phyloP scores from a whole-genome alignment of 2,888 invertebrate species.

The Philereme vetulata region DNA sequence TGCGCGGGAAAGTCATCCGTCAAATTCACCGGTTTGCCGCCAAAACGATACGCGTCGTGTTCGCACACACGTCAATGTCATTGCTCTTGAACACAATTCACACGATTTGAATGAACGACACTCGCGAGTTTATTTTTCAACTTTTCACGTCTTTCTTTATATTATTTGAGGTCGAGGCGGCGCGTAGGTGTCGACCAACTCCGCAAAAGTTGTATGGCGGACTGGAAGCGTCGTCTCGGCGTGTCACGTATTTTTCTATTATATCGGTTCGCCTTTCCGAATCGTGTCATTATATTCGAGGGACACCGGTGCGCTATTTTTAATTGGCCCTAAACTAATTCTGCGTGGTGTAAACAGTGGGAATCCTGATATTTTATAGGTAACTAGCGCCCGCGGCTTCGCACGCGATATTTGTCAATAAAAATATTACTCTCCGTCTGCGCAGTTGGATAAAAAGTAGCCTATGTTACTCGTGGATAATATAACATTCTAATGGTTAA shows the following conservation, averaged over 20 bases:
- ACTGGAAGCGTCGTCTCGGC: slow-evolving; percentile 62
- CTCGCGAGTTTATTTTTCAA: slow-evolving; percentile 15
- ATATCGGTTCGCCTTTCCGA: slow-evolving; percentile 64
- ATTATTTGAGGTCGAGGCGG: slow-evolving; percentile 42
- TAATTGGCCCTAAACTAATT: slow-evolving; percentile 58
- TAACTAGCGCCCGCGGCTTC: no score
- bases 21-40: slow-evolving; percentile 68
- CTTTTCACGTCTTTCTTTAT: slow-evolving; percentile 35
- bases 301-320: slow-evolving; percentile 70
- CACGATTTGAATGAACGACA: slow-evolving; percentile 22
- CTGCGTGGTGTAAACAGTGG: slow-evolving; percentile 31
- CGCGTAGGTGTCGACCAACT: slow-evolving; percentile 71
- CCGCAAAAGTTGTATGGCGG: slow-evolving; percentile 72
- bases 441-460: no score
- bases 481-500: no score
- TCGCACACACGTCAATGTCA: slow-evolving; percentile 68
- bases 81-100: slow-evolving; percentile 39
- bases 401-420: no score
- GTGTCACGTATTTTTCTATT: slow-evolving; percentile 72
- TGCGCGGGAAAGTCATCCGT: slow-evolving; percentile 77
- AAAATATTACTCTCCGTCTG: no score
- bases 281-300: slow-evolving; percentile 66
- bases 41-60: slow-evolving; percentile 59
- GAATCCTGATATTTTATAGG: slow-evolving; percentile 18
- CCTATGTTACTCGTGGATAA: no score